Conservation (phyloP, 2,888 invertebrate genomes). For the Calameuta idolon region DNA sequence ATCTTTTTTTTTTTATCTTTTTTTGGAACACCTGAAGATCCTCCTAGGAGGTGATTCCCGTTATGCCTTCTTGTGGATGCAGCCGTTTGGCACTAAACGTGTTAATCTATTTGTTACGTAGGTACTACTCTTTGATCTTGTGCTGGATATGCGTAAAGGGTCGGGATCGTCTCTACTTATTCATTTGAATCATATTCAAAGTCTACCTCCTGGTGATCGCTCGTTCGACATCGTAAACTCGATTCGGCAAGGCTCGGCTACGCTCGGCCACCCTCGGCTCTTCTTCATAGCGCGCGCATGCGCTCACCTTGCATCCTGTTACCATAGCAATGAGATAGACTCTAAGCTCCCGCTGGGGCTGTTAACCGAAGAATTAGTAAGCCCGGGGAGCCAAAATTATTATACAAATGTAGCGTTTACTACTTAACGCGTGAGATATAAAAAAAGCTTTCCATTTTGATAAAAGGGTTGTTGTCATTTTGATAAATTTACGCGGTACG, state of each 20-base stretch:
- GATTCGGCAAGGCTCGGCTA: neutral
- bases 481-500: neutral
- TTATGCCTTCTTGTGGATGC: neutral
- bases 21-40: neutral
- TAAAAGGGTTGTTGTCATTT: neutral
- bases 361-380: conserved; percentile 49
- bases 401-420: conserved; percentile 41
- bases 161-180: neutral
- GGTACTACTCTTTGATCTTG: neutral
- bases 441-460: neutral
- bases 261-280: neutral
- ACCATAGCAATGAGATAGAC: neutral
- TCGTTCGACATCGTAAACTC: neutral
- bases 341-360: conserved; percentile 27
- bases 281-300: neutral
- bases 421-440: neutral
- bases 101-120: neutral
- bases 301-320: neutral
- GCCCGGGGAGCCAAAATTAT: conserved; percentile 46
- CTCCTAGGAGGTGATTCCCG: neutral
- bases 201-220: neutral
- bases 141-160: neutral
- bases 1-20: neutral
- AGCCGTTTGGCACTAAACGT: neutral
- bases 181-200: neutral